Evolutionary conservation across 2,113 vertebrate species (phyloP).

Genomic region (Turdus rufiventris): DNA sequence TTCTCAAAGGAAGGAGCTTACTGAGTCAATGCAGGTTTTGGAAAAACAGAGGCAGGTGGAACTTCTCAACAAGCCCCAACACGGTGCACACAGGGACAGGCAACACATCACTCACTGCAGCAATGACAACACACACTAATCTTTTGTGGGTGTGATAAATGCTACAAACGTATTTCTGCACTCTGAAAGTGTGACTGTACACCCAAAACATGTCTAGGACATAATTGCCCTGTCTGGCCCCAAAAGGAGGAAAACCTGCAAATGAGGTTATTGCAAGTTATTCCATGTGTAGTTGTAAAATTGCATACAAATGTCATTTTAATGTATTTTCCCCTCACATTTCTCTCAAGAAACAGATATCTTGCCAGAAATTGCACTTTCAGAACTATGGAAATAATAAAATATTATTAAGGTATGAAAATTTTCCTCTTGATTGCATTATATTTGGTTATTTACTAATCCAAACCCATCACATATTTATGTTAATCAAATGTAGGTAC

Average conservation of each 20-base stretch:
- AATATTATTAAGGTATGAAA: neutral
- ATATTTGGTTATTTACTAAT: neutral
- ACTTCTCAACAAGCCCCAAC: neutral
- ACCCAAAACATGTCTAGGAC: neutral
- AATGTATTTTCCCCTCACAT: neutral
- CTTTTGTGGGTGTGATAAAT: neutral
- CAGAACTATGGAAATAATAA: neutral
- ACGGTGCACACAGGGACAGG: neutral
- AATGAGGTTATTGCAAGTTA: neutral
- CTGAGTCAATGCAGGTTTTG: rapidly evolving
- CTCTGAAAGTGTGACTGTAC: neutral
- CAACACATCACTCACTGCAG: neutral
- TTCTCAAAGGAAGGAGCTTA: neutral
- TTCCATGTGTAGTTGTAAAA: neutral
- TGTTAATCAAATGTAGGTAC: neutral
- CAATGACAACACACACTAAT: rapidly evolving
- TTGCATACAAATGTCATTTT: neutral
- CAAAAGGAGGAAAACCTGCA: neutral
- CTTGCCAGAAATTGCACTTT: neutral
- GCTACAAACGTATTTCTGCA: neutral
- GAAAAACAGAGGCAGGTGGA: neutral
- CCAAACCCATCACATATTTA: neutral
- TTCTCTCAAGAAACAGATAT: neutral
- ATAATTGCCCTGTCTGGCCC: neutral
- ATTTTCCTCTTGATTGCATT: neutral